phyloP scores from a whole-genome alignment of 2,797 vertebrate genomes.

The Sebastes taczanowskii region DNA sequence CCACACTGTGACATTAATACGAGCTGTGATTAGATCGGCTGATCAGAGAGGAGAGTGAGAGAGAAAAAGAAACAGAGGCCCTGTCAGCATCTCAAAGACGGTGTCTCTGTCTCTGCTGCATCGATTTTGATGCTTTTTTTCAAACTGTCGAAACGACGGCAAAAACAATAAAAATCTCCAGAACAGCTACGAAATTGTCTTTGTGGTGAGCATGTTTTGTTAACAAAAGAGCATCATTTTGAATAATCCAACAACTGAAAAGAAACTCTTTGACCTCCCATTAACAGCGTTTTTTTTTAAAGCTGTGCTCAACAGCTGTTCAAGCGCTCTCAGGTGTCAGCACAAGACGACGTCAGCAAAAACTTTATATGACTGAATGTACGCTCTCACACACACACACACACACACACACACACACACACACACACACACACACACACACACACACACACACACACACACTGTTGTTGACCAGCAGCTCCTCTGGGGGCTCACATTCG shows the following conservation, averaged over 20 bases:
- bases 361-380: constrained; percentile 29
- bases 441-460: too few relatives aligned
- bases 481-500: too few relatives aligned
- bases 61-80: not conserved
- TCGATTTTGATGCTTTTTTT: not conserved
- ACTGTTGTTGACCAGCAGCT: too few relatives aligned
- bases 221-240: not conserved
- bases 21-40: constrained; percentile 7
- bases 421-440: too few relatives aligned
- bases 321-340: constrained; percentile 39
- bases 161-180: not conserved
- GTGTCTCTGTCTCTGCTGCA: not conserved
- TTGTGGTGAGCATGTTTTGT: not conserved
- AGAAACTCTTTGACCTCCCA: constrained; percentile 18
- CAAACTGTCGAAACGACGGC: not conserved
- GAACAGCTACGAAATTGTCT: not conserved
- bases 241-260: not conserved
- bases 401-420: too few relatives aligned
- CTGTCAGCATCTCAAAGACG: not conserved
- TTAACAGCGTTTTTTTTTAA: constrained; percentile 38
- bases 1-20: constrained; percentile 2
- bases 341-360: constrained; percentile 41
- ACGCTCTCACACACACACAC: not conserved
- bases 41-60: not conserved
- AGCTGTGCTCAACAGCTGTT: constrained; percentile 56